A percentile compares a stretch with the other conserved stretches of the same genome.
Conservation (phyloP, 2,888 invertebrate genomes). For the Hypena proboscidalis region DNA sequence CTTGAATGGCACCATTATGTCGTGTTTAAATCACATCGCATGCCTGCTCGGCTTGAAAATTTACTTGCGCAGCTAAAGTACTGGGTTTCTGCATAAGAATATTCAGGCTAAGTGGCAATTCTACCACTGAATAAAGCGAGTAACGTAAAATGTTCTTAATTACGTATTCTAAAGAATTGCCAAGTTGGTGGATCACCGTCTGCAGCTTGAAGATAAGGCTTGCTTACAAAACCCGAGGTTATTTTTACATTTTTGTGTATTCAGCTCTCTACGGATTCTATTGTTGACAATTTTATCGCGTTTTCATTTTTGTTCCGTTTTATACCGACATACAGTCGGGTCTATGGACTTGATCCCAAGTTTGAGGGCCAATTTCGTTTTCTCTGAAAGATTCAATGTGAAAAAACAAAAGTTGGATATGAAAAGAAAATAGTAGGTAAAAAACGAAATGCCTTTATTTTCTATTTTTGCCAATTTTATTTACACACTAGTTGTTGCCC, state of each 20-base stretch:
- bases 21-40: too few species aligned
- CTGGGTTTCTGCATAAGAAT: background rate
- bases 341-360: constrained; percentile 1
- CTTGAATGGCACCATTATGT: too few species aligned
- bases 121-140: constrained; percentile 39
- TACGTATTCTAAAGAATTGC: constrained; percentile 44
- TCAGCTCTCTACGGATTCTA: constrained; percentile 46
- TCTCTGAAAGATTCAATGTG: too few species aligned
- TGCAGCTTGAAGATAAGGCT: constrained; percentile 65
- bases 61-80: background rate
- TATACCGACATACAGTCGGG: constrained; percentile 10
- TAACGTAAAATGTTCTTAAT: constrained; percentile 30
- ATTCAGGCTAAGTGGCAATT: background rate
- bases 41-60: too few species aligned
- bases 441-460: too few species aligned
- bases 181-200: constrained; percentile 57
- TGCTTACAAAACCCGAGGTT: constrained; percentile 62
- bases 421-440: too few species aligned
- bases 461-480: too few species aligned
- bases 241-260: constrained; percentile 58
- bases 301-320: constrained; percentile 15
- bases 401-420: too few species aligned
- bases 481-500: too few species aligned
- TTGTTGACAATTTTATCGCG: constrained; percentile 53
- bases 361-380: background rate